Base-by-base conservation (phyloP, 2,888 invertebrate genomes). In the Dryobota labecula region DNA sequence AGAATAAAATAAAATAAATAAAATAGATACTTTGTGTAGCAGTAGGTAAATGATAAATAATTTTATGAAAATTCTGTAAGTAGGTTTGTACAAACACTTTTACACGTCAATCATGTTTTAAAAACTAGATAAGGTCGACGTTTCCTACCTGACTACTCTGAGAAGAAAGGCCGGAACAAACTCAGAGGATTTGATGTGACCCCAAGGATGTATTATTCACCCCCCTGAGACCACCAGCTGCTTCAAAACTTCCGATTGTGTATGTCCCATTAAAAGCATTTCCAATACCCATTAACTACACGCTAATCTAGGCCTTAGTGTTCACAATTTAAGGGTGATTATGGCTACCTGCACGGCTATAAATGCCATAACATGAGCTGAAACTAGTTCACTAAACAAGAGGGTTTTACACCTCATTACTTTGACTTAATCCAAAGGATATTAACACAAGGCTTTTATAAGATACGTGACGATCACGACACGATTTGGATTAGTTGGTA, bases 331-430 rank as follows among this genome's bases (percentile, higher is more conserved):
- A 85, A 75, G 57, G 71, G 64, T 57, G 38, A 76, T 71, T 78
- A 75, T 76, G 63, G 58, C 54, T 73, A 76, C 76, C 57, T 80
- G 70, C 53, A 41, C 20, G 41, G 61, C 43, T 70, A 66, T 72
- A 69, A 64, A 72, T 75, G 69, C 74, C 54, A 73, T 83, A 80
- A 82, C 70, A 90, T 88, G 85, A 87, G 87, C 87, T 85, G 82
- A 89, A 92, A 92, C 91, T 91, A 92, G 92, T 92, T 90, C 89
- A 91, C 90, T 91, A 91, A 91, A 92, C 92, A 92, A 92, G 88
- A 87, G 89, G 91, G 90, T 91, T 92, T 92, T 91, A 91, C 91
- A 91, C 92, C 90, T 92, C 92, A 92, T 93, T 93, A 93, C 90
- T 85, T 87, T 85, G 83, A 88, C 89, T 90, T 90, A 89, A 92